These are phyloP conservation scores for Spilarctia lutea DNA, from an alignment of 2,888 invertebrate species.

Conservation along the genomic window DNA sequence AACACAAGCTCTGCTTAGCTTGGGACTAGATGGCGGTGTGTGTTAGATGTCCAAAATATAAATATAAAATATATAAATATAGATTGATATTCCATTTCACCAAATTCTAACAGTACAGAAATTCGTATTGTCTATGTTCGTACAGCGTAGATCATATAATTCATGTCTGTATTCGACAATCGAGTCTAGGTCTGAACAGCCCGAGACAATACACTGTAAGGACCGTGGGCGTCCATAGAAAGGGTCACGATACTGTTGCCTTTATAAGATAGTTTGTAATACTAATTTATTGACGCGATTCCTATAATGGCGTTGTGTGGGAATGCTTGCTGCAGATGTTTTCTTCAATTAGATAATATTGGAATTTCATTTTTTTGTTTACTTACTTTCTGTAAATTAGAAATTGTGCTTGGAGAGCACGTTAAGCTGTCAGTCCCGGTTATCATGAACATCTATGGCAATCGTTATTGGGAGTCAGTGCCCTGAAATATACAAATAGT, in stretches of 20 bases:
- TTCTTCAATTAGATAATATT: background rate
- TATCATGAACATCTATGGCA: too few species aligned
- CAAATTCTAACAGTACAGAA: slow-evolving; percentile 3
- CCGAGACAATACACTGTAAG: slow-evolving; percentile 51
- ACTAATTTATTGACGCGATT: slow-evolving; percentile 55
- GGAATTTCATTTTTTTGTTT: background rate
- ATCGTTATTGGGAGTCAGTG: too few species aligned
- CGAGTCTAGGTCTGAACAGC: slow-evolving; percentile 25
- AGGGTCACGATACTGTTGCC: slow-evolving; percentile 63
- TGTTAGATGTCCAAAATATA: too few species aligned
- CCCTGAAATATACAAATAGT: too few species aligned
- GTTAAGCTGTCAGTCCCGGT: too few species aligned
- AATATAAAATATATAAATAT: too few species aligned
- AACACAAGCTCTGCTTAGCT: too few species aligned
- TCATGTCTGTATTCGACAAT: slow-evolving; percentile 48
- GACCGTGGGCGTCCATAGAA: slow-evolving; percentile 59
- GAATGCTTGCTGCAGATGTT: slow-evolving; percentile 19
- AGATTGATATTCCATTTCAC: background rate
- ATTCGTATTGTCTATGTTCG: slow-evolving; percentile 16
- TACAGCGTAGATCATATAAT: slow-evolving; percentile 31
- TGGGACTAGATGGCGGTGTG: too few species aligned
- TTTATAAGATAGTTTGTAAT: slow-evolving; percentile 49
- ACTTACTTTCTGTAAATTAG: too few species aligned
- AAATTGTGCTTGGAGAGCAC: too few species aligned
- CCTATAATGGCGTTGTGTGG: slow-evolving; percentile 38